phyloP scores from a whole-genome alignment of 2,797 vertebrate genomes.

The Brachyalestes nurse region DNA sequence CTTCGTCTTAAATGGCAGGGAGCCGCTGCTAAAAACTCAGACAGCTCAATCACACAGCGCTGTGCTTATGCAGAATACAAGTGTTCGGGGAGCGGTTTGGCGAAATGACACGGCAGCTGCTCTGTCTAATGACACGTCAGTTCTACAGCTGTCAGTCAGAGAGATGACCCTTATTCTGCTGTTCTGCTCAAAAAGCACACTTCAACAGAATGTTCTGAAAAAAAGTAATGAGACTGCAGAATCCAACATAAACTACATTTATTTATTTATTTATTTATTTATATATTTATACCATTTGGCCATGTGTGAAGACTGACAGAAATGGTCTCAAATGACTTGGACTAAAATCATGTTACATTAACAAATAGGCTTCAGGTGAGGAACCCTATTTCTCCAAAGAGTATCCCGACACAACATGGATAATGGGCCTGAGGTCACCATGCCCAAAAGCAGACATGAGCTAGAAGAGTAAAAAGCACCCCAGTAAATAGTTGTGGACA shows the following conservation, averaged over 20 bases:
- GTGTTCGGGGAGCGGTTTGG: slow-evolving; percentile 28
- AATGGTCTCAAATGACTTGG: too few species aligned
- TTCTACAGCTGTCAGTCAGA: slow-evolving; percentile 49
- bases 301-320: too few species aligned
- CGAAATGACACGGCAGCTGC: slow-evolving; percentile 47
- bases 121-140: slow-evolving; percentile 49
- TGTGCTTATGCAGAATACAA: slow-evolving; percentile 53
- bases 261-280: too few species aligned
- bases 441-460: not conserved
- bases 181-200: slow-evolving; percentile 13
- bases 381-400: too few species aligned
- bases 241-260: not conserved
- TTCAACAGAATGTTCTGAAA: slow-evolving; percentile 3
- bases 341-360: too few species aligned
- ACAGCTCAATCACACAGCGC: slow-evolving; percentile 53
- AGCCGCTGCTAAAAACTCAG: slow-evolving; percentile 35
- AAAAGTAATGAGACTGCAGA: not conserved
- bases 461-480: not conserved
- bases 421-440: not conserved
- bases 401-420: too few species aligned
- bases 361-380: too few species aligned
- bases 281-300: too few species aligned
- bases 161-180: slow-evolving; percentile 26
- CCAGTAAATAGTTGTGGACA: not conserved
- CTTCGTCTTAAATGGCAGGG: slow-evolving; percentile 54